These are phyloP conservation scores for Bovichtus variegatus DNA, from an alignment of 2,797 vertebrate genomes.

Conservation along the genomic window DNA sequence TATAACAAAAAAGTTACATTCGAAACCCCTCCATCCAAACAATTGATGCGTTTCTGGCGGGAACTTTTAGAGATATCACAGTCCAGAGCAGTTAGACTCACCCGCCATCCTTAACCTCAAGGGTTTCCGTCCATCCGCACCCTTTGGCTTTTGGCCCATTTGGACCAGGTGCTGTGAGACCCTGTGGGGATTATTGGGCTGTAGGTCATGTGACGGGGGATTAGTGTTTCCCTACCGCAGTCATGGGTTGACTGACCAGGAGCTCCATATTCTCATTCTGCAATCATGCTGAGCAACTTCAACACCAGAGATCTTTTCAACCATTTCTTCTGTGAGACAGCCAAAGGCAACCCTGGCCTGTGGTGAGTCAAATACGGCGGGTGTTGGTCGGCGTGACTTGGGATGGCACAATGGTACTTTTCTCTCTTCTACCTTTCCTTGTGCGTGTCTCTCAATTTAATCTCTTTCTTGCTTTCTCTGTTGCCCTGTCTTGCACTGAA, in stretches of 20 bases:
- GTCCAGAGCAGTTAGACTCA: constrained; percentile 28
- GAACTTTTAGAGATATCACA: constrained; percentile 2
- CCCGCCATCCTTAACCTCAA: constrained; percentile 21
- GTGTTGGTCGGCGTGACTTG: constrained; percentile 2
- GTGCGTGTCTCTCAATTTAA: neutral
- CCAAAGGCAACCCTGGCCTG: constrained; percentile 86
- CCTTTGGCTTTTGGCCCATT: constrained; percentile 69
- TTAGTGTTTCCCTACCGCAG: constrained; percentile 81
- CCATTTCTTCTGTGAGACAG: constrained; percentile 87
- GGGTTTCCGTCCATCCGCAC: constrained; percentile 38
- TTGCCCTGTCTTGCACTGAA: neutral
- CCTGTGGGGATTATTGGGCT: constrained; percentile 84
- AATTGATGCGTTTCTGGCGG: neutral
- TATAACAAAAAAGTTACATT: neutral
- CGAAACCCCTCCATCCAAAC: neutral
- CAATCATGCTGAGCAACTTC: constrained; percentile 87
- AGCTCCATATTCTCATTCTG: constrained; percentile 77
- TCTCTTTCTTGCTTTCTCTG: constrained; percentile 5
- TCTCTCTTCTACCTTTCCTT: constrained; percentile 3
- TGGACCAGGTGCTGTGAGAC: constrained; percentile 81
- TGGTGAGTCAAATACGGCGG: constrained; percentile 79
- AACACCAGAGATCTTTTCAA: constrained; percentile 87
- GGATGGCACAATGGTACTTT: constrained; percentile 7
- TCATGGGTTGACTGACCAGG: constrained; percentile 79
- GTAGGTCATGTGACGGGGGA: constrained; percentile 85